Base-by-base conservation (phyloP, 2,797 vertebrate species). In the Arremon brunneinucha region DNA sequence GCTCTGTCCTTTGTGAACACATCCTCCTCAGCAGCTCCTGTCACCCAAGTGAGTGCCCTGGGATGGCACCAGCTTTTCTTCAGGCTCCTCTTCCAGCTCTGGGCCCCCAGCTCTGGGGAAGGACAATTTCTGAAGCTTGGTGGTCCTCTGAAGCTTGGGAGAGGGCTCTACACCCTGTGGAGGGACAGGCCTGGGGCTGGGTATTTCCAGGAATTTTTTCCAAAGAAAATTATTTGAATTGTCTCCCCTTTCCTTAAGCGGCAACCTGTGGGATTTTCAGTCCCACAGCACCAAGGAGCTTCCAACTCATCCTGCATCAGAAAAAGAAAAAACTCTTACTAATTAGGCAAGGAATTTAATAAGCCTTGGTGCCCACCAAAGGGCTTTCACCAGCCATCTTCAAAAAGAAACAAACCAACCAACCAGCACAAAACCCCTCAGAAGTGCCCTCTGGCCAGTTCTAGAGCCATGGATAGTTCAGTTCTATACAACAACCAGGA, bases 121-220 rank as follows among this genome's bases (percentile, higher is more conserved):
- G 32, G 30, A 57, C 19, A 34, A 1, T 35, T 19, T 46, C 70
- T 5, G 3, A 70, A 62, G 30, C 0, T 56, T n/a, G n/a, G 17
- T 53, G 52, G 8, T 49, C 9, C 21, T 74, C 37, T 5, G 7
- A 68, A 60, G 24, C 23, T 60, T 0, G 0, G 11, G 55, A 52
- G 44, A 57, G 5, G 56, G 8, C 35, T 70, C n/a, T 32, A 4
- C 15, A 24, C 20, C 5, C 30, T 3, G 2, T 16, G 10, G 64
- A 59, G 62, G 7, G 23, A 37, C 32, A 39, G 37, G 22, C n/a
- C 46, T 28, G 43, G 80, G 34, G 21, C 27, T 60, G 52, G 46
- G 15, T 27, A 50, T 79, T 87, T 89, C 70, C 43, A 69, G 43
- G 70, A 84, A 3, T 32, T 41, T 62, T 32, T 62, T 43, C 39